A percentile compares a stretch with the other conserved stretches of the same genome.
These are phyloP conservation scores for Spinus pinus DNA, from an alignment of 2,797 vertebrate species.

Conservation along the genomic window DNA sequence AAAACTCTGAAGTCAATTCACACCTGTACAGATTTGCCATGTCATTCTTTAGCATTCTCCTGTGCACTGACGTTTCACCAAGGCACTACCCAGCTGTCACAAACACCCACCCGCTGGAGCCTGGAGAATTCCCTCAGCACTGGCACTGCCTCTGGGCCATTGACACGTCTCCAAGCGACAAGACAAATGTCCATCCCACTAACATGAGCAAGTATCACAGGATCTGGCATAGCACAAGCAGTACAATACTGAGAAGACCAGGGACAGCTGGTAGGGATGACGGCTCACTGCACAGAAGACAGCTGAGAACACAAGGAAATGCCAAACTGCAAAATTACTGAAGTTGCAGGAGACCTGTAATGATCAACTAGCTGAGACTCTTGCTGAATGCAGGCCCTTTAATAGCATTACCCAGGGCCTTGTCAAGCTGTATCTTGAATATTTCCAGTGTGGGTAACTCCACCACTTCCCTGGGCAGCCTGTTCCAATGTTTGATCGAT, in stretches of 20 bases:
- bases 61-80: neutral
- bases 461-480: neutral
- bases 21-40: neutral
- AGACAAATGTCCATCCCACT: neutral
- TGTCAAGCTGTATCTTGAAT: rapidly evolving
- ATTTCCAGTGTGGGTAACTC: neutral
- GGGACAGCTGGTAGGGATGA: neutral
- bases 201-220: neutral
- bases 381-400: neutral
- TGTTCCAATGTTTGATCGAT: neutral
- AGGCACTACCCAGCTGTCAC: neutral
- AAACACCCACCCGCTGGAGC: neutral
- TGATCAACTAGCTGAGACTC: neutral
- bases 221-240: neutral
- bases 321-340: neutral
- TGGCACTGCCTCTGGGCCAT: neutral
- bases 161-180: neutral
- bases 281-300: neutral
- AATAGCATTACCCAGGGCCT: neutral
- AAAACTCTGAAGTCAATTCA: neutral
- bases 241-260: neutral
- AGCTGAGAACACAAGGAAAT: neutral
- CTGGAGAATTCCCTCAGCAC: neutral
- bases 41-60: neutral
- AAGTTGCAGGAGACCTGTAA: neutral